Percentiles rank a stretch among this genome's conserved stretches.
These are phyloP conservation scores for Magallana ariakensis DNA, from an alignment of 1,140 invertebrate genomes.

Conservation along the genomic window DNA sequence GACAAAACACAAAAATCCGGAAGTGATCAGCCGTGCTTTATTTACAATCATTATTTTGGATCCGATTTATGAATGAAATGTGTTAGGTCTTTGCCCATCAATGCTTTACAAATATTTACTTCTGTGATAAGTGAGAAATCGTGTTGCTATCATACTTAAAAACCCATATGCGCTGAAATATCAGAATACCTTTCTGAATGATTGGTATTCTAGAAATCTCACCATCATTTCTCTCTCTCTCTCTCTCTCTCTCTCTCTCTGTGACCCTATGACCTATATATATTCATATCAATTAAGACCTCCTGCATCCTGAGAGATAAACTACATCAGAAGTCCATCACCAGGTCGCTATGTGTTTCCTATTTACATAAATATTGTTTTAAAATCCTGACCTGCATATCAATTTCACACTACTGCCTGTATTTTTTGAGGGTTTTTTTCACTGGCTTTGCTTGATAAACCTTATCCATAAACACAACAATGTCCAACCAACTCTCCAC, in stretches of 20 bases:
- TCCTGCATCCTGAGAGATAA: too few species aligned
- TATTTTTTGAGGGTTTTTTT: neutral
- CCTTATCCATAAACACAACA: neutral
- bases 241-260: constrained; percentile 27
- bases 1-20: neutral
- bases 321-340: too few species aligned
- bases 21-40: neutral
- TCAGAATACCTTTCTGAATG: neutral
- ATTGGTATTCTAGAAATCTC: neutral
- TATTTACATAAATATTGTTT: neutral
- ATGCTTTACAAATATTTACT: constrained; percentile 1
- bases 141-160: neutral
- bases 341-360: too few species aligned
- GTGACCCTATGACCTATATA: neutral
- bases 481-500: neutral
- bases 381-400: neutral
- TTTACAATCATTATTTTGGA: neutral
- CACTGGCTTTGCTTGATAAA: neutral
- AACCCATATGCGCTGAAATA: neutral
- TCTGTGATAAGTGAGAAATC: neutral
- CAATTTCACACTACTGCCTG: neutral
- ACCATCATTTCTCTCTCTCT: constrained; percentile 6
- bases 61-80: constrained; percentile 24
- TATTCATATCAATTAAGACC: too few species aligned
- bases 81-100: constrained; percentile 22